Evolutionary conservation across 1,140 invertebrate genomes (phyloP).

Genomic region (Sesamia nonagrioides): DNA sequence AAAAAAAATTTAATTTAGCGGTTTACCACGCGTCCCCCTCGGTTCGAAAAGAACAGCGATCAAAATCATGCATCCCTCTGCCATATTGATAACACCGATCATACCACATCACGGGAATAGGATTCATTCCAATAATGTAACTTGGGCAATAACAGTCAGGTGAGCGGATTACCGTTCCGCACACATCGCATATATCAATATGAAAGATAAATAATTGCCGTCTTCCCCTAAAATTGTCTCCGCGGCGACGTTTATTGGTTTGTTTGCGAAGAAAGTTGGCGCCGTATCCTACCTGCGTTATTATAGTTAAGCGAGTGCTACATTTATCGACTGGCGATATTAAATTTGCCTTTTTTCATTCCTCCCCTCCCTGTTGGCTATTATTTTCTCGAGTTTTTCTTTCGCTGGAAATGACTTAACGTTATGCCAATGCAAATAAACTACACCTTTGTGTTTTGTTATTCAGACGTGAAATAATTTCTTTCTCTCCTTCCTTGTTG

Average conservation of each 20-base stretch:
- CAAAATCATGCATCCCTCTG: background rate
- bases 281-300: conserved; percentile 66
- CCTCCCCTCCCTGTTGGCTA: conserved; percentile 1
- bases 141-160: conserved; percentile 42
- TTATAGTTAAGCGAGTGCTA: conserved; percentile 58
- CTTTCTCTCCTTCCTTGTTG: conserved; percentile 9
- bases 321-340: conserved; percentile 53
- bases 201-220: conserved; percentile 72
- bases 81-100: conserved; percentile 30
- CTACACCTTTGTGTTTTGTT: conserved; percentile 49
- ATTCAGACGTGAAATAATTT: conserved; percentile 50
- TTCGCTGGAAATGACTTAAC: conserved; percentile 53
- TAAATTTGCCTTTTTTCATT: conserved; percentile 55
- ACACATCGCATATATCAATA: conserved; percentile 58
- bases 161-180: conserved; percentile 51
- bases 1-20: too few relatives aligned
- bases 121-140: conserved; percentile 46
- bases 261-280: conserved; percentile 74
- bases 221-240: conserved; percentile 69
- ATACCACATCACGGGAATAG: background rate
- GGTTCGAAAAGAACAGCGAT: too few relatives aligned
- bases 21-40: too few relatives aligned
- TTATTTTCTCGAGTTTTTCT: conserved; percentile 46
- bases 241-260: conserved; percentile 75
- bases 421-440: conserved; percentile 49